Base-by-base conservation (phyloP, 2,888 invertebrate species). In the Athripsodes cinereus region DNA sequence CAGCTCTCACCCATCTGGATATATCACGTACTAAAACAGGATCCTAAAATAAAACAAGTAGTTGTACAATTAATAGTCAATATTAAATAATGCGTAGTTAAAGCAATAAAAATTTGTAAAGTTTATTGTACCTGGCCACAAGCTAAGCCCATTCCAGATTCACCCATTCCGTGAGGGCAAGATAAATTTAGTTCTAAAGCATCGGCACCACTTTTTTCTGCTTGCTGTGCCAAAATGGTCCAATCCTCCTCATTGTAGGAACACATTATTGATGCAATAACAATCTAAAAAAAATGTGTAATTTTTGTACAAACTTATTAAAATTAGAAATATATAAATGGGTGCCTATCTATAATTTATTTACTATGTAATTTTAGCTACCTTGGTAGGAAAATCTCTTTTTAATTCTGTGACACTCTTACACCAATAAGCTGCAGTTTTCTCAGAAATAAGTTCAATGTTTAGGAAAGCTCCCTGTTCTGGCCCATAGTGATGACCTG, bases 151-250 rank as follows among this genome's bases (percentile, higher is more conserved):
- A 99, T 98, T 44, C 97, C 97, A 11, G 90, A 86, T 71, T 97
- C 97, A 1, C 96, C 96, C 96, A 99, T 98, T 5, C 98, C 98
- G 73, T 99, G 98, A 0, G 98, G 98, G 72, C 99, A 98, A 0
- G 96, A 97, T 53, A 99, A 74, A 78, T 99, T 99, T 53, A 98
- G 75, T 69, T 99, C 99, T 13, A 99, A 74, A 0, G 95, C 97
- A 75, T 99, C 97, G 0, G 98, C 87, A 0, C 97, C 97, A 0
- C 94, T 81, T 1, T 79, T 78, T 71, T 89, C 88, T 0, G 95
- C 89, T 73, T 80, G 85, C 65, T 76, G 76, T 0, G 96, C 85
- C 55, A 99, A 71, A 67, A 86, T 81, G 10, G 79, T 85, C 98
- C 99, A 99, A 73, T 99, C 98, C 0, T 80, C 81, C 71, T 91